Evolutionary conservation across 23 tunicate species (phyloP).

Genomic region (Styela clava): DNA sequence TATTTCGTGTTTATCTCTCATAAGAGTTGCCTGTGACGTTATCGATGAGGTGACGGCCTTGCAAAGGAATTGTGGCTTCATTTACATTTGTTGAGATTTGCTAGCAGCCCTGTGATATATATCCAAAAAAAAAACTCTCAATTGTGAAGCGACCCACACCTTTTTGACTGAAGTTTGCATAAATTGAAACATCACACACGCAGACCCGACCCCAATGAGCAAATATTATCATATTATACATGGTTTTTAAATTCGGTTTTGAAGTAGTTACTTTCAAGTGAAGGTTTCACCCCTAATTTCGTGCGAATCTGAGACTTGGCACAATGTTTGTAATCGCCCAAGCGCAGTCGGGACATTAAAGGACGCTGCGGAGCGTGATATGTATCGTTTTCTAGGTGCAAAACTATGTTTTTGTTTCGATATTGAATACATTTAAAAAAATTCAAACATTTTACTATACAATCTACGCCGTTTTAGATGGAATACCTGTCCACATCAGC

Average conservation of each 20-base stretch:
- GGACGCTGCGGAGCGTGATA: not conserved
- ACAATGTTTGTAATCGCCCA: not conserved
- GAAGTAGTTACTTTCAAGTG: not conserved
- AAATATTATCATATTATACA: not conserved
- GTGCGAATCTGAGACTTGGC: not conserved
- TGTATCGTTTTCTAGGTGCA: not conserved
- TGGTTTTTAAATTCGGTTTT: not conserved
- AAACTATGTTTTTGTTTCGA: not conserved
- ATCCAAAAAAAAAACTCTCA: no score
- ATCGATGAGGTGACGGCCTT: no score
- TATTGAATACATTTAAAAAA: not conserved
- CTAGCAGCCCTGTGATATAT: no score
- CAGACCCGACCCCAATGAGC: not conserved
- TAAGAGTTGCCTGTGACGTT: no score
- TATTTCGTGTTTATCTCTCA: no score
- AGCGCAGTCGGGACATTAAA: not conserved
- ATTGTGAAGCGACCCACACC: no score
- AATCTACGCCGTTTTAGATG: no score
- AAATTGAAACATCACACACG: not conserved
- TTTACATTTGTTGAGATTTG: no score
- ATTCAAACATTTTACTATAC: no score
- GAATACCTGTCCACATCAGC: no score
- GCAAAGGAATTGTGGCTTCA: no score
- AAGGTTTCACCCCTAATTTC: not conserved
- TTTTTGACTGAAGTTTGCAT: not conserved